These are phyloP conservation scores for Sapajus apella DNA, from an alignment of 2,113 vertebrate species.

Conservation along the genomic window DNA sequence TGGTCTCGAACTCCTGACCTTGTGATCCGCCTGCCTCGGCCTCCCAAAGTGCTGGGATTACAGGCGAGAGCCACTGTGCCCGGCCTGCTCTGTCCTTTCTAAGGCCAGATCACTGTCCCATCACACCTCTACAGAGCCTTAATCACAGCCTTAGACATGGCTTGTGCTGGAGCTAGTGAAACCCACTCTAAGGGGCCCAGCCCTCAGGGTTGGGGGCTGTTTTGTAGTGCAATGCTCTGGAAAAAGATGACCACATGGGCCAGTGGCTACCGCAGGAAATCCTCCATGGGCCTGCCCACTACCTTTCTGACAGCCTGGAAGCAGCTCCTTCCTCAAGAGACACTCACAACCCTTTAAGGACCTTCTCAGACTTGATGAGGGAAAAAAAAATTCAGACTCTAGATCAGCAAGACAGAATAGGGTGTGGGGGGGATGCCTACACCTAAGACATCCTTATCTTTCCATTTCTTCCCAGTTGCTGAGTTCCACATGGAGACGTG, in stretches of 20 bases:
- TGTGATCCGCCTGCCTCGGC: background rate
- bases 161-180: background rate
- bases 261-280: background rate
- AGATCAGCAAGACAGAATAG: background rate
- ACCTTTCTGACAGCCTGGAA: background rate
- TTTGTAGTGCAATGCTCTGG: background rate
- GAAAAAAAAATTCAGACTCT: background rate
- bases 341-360: background rate
- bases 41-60: background rate
- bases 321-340: background rate
- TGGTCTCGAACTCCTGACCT: background rate
- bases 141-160: background rate
- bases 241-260: background rate
- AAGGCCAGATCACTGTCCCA: background rate
- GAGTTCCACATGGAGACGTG: background rate
- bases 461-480: background rate
- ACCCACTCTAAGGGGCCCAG: background rate
- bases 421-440: background rate
- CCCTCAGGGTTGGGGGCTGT: background rate
- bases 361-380: background rate
- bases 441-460: background rate
- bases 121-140: background rate
- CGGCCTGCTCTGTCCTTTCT: too few species aligned
- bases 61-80: background rate
- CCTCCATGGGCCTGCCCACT: background rate